These are phyloP conservation scores for Streptopelia turtur DNA, from an alignment of 2,797 vertebrate species.

Conservation along the genomic window DNA sequence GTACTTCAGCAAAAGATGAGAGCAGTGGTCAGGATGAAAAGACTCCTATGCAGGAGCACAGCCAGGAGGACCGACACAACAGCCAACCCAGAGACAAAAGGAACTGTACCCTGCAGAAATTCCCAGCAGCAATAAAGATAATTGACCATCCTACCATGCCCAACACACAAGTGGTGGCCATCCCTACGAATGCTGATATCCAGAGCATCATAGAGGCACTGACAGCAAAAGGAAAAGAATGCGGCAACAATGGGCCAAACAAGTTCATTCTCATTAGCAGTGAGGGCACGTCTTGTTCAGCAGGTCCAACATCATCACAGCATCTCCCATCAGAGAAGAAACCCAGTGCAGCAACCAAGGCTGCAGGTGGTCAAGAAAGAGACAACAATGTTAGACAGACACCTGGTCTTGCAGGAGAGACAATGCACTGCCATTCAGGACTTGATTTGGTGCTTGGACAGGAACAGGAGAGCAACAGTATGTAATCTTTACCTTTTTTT, in stretches of 20 bases:
- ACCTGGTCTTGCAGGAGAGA: not conserved
- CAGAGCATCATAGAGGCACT: constrained; percentile 89
- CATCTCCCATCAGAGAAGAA: not conserved
- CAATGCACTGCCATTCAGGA: not conserved
- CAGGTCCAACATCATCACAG: not conserved
- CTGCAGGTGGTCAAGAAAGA: not conserved
- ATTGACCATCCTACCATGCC: constrained; percentile 90
- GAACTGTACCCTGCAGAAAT: constrained; percentile 57
- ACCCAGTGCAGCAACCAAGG: not conserved
- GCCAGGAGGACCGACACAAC: not conserved
- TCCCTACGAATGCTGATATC: constrained; percentile 86
- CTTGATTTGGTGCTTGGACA: not conserved
- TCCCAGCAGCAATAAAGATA: constrained; percentile 85
- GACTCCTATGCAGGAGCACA: constrained; percentile 32
- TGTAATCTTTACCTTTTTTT: constrained; percentile 14
- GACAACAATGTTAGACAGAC: constrained; percentile 26
- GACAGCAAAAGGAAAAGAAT: constrained; percentile 89
- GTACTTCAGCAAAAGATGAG: not conserved
- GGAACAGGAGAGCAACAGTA: constrained; percentile 67
- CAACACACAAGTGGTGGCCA: constrained; percentile 88
- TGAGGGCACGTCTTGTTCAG: constrained; percentile 40
- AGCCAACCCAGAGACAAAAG: not conserved
- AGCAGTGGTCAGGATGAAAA: constrained; percentile 54
- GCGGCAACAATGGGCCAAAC: constrained; percentile 86
- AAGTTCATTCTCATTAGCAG: constrained; percentile 93